These are phyloP conservation scores for Nycticryphes semicollaris DNA, from an alignment of 2,113 vertebrate genomes.

Conservation along the genomic window DNA sequence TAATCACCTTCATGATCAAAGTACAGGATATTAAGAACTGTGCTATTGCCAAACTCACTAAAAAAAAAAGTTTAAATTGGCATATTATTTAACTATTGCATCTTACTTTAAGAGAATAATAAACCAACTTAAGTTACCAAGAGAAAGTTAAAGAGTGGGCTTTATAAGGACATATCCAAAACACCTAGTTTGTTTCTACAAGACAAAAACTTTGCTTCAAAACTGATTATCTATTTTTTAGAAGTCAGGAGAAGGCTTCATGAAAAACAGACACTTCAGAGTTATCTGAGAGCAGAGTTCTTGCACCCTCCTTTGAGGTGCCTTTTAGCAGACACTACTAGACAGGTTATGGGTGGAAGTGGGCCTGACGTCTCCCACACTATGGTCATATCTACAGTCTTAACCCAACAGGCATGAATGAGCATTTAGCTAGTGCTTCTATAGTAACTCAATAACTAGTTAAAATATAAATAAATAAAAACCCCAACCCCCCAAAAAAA, in stretches of 20 bases:
- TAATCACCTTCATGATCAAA: not conserved
- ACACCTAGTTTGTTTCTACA: not conserved
- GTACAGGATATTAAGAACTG: not conserved
- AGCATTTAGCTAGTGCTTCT: not conserved
- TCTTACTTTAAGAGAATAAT: not conserved
- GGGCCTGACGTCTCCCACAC: not conserved
- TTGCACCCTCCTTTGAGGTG: not conserved
- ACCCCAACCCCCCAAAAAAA: accelerated
- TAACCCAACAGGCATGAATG: not conserved
- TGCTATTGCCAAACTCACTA: not conserved
- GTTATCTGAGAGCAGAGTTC: not conserved
- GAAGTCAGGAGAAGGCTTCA: not conserved
- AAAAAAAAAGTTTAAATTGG: not conserved
- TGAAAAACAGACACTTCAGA: not conserved
- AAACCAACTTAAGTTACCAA: not conserved
- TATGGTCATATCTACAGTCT: not conserved
- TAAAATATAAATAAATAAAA: not conserved
- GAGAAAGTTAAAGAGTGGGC: not conserved
- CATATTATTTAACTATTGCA: not conserved
- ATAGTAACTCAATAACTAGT: not conserved
- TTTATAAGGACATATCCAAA: not conserved
- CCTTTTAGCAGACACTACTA: not conserved
- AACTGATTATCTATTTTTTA: not conserved
- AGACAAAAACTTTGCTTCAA: not conserved
- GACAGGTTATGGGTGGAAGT: not conserved